Conservation (phyloP, 2,888 invertebrate species). For the Drosophila atripex region DNA sequence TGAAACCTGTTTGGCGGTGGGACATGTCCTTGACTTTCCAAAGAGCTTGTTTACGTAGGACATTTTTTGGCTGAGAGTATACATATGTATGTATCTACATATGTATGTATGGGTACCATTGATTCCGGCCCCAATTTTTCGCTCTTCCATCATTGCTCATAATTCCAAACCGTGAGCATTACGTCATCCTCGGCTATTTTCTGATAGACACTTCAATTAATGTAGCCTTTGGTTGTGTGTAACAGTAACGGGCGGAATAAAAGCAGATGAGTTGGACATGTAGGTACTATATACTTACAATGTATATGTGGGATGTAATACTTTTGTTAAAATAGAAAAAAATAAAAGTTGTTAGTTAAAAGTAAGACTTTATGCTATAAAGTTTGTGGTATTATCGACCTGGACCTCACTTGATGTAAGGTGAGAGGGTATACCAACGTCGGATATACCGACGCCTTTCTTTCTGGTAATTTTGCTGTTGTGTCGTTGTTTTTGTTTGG, state of each 20-base stretch:
- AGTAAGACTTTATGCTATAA: too few relatives aligned
- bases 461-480: slow-evolving; percentile 10
- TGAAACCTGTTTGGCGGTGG: slow-evolving; percentile 41
- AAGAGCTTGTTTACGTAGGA: slow-evolving; percentile 26
- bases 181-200: slow-evolving; percentile 81
- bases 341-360: too few relatives aligned
- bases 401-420: too few relatives aligned
- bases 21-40: slow-evolving; percentile 70
- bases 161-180: slow-evolving; percentile 66
- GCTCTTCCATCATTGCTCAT: slow-evolving; percentile 48
- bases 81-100: too few relatives aligned
- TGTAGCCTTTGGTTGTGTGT: slow-evolving; percentile 40
- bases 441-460: not conserved
- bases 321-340: not conserved
- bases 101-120: not conserved
- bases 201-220: slow-evolving; percentile 79
- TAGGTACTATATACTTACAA: not conserved
- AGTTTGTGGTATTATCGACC: too few relatives aligned
- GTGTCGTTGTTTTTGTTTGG: slow-evolving; percentile 59
- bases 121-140: slow-evolving; percentile 4
- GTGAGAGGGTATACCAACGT: not conserved
- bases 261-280: too few relatives aligned
- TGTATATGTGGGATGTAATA: not conserved
- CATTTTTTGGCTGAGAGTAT: not conserved
- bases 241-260: not conserved